These are phyloP conservation scores for Dicerorhinus sumatrensis DNA, from an alignment of 2,113 vertebrate genomes.

Conservation along the genomic window DNA sequence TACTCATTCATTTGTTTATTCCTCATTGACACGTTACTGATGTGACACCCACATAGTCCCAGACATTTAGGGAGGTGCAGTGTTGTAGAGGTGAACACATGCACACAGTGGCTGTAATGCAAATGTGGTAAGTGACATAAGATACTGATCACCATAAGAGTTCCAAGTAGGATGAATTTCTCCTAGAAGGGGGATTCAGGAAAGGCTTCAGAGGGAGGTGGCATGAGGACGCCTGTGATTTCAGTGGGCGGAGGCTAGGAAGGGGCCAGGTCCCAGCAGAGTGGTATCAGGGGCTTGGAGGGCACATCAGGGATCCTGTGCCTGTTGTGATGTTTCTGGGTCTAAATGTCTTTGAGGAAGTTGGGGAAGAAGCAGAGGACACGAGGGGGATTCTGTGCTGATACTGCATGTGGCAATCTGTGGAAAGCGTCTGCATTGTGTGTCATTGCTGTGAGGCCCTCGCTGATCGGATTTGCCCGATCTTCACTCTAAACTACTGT, in stretches of 20 bases:
- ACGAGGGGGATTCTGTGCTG: fast-evolving
- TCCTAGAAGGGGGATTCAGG: background rate
- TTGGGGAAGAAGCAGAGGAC: background rate
- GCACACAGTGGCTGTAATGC: background rate
- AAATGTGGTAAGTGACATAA: background rate
- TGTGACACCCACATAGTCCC: background rate
- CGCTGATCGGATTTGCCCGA: fast-evolving
- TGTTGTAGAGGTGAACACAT: background rate
- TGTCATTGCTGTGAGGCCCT: fast-evolving
- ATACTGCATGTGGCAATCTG: fast-evolving
- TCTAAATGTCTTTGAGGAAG: background rate
- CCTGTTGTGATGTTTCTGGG: background rate
- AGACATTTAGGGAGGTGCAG: background rate
- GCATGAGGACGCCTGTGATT: background rate
- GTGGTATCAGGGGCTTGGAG: background rate
- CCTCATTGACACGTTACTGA: background rate
- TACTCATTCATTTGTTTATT: background rate
- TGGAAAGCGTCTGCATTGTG: background rate
- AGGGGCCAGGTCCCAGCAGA: background rate
- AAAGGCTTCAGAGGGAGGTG: background rate
- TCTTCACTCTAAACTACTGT: background rate
- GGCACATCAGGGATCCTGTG: background rate
- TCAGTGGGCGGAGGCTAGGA: background rate
- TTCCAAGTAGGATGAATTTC: background rate
- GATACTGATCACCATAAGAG: too few relatives aligned